A percentile compares a stretch with the other conserved stretches of the same genome.
Conservation (phyloP, 2,888 invertebrate genomes). For the Baronia brevicornis region DNA sequence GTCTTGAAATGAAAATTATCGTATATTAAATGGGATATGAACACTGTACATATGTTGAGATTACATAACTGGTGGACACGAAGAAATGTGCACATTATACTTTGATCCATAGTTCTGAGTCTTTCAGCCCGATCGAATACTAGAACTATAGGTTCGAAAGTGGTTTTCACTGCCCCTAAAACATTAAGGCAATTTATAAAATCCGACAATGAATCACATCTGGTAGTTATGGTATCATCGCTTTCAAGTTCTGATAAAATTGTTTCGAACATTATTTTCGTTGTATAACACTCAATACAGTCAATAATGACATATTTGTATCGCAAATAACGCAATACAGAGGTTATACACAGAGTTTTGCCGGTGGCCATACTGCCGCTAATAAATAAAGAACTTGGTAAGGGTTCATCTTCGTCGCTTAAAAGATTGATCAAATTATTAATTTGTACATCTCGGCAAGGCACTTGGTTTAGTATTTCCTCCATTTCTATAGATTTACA, state of each 20-base stretch:
- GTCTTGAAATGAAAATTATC: constrained; percentile 86
- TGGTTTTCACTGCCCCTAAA: constrained; percentile 33
- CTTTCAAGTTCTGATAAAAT: constrained; percentile 77
- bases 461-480: constrained; percentile 55
- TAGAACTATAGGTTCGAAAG: constrained; percentile 73
- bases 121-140: constrained; percentile 89
- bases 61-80: constrained; percentile 83
- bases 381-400: constrained; percentile 82
- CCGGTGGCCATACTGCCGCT: constrained; percentile 91
- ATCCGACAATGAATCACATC: constrained; percentile 82
- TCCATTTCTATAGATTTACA: constrained; percentile 56
- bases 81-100: constrained; percentile 82
- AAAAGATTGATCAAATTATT: constrained; percentile 64
- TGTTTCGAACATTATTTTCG: constrained; percentile 84
- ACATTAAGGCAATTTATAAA: constrained; percentile 72
- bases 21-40: constrained; percentile 86
- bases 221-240: constrained; percentile 52
- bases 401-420: constrained; percentile 75
- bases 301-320: constrained; percentile 81
- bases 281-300: constrained; percentile 87
- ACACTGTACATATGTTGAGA: constrained; percentile 83
- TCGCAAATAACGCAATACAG: constrained; percentile 73
- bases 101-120: constrained; percentile 82
- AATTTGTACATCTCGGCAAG: constrained; percentile 68
- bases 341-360: constrained; percentile 82